These are phyloP conservation scores for Hippopotamus amphibius DNA, from an alignment of 2,113 vertebrate species.

Conservation along the genomic window DNA sequence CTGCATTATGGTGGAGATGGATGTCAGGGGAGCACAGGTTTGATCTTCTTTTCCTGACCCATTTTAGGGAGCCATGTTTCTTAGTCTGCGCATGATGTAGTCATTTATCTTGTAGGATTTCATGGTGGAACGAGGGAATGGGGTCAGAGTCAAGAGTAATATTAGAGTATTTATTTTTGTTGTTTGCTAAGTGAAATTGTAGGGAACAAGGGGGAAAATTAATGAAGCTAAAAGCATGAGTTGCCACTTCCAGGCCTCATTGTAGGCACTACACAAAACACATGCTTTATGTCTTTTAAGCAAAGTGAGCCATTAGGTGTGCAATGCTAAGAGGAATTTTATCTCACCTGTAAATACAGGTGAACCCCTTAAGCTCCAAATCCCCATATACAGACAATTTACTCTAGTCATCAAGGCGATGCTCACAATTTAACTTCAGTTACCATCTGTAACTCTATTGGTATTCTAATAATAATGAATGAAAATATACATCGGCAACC, in stretches of 20 bases:
- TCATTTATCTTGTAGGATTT: neutral
- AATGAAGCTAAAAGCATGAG: conserved; percentile 74
- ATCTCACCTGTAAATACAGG: conserved; percentile 85
- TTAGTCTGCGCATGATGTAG: neutral
- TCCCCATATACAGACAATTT: conserved; percentile 81
- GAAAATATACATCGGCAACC: conserved; percentile 81
- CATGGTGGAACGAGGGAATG: neutral
- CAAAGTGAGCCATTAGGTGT: conserved; percentile 79
- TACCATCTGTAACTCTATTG: conserved; percentile 81
- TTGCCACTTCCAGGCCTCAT: conserved; percentile 67
- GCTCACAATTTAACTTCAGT: conserved; percentile 82
- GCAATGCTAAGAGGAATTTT: conserved; percentile 83
- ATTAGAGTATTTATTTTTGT: conserved; percentile 47
- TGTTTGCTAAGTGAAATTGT: conserved; percentile 69
- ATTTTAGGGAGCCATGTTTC: neutral
- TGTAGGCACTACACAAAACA: conserved; percentile 68
- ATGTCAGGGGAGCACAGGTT: neutral
- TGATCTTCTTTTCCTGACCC: neutral
- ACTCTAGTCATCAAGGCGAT: conserved; percentile 81
- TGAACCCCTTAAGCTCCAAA: conserved; percentile 82
- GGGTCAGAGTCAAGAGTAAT: conserved; percentile 61
- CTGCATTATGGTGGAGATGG: neutral
- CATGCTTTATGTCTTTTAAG: conserved; percentile 80
- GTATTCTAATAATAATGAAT: conserved; percentile 87
- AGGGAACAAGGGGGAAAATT: conserved; percentile 62